phyloP scores from a whole-genome alignment of 2,797 vertebrate genomes.

The Adelosebastes latens region DNA sequence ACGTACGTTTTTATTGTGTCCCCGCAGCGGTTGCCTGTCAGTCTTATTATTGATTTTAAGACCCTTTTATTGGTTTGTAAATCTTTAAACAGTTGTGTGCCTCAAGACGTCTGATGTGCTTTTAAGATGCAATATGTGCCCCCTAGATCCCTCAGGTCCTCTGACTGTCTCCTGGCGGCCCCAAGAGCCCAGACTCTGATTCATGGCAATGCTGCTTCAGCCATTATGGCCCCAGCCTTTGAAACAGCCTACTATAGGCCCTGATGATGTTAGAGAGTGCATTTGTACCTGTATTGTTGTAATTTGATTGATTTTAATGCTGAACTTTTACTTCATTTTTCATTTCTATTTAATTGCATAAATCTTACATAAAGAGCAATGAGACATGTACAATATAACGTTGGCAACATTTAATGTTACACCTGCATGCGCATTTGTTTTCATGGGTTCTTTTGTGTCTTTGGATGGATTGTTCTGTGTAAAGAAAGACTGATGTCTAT shows the following conservation, averaged over 20 bases:
- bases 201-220: not conserved
- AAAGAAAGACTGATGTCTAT: not conserved
- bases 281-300: not conserved
- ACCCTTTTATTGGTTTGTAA: constrained; percentile 32
- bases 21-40: constrained; percentile 7
- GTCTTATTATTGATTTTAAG: constrained; percentile 37
- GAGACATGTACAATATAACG: not conserved
- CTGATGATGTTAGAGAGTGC: not conserved
- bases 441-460: not conserved
- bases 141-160: constrained; percentile 13
- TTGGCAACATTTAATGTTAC: not conserved
- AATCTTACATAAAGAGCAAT: not conserved
- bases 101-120: constrained; percentile 7
- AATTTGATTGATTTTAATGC: not conserved
- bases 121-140: constrained; percentile 28
- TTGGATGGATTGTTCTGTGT: not conserved
- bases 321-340: not conserved
- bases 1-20: not conserved
- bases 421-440: not conserved
- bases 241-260: not conserved
- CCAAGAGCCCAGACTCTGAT: constrained; percentile 1
- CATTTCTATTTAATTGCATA: not conserved
- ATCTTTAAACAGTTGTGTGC: constrained; percentile 35
- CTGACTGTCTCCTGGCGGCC: constrained; percentile 16
- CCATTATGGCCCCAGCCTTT: not conserved